These are phyloP conservation scores for Apotomis betuletana DNA, from an alignment of 2,888 invertebrate genomes.

Conservation along the genomic window DNA sequence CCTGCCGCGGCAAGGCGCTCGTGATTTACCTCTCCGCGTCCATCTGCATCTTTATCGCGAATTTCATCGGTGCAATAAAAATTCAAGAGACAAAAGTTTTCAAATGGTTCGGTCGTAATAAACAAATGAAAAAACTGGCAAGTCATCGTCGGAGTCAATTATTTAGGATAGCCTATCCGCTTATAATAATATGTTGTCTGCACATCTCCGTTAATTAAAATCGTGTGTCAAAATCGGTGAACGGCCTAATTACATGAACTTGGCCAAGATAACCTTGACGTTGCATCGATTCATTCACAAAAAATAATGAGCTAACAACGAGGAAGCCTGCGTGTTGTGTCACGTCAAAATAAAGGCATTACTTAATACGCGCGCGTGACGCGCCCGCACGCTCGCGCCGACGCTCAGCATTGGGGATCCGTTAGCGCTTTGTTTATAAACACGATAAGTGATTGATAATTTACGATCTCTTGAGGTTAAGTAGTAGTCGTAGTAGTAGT, in stretches of 20 bases:
- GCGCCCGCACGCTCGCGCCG: conserved; percentile 52
- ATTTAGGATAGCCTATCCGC: background rate
- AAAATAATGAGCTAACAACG: conserved; percentile 51
- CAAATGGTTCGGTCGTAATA: conserved; percentile 5
- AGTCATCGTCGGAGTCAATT: background rate
- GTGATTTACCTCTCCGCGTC: conserved; percentile 24
- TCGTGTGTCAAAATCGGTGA: conserved; percentile 33
- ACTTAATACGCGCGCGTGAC: conserved; percentile 59
- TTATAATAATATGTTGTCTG: conserved; percentile 16
- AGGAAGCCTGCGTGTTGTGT: conserved; percentile 60
- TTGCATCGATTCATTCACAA: conserved; percentile 52
- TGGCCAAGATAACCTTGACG: conserved; percentile 48
- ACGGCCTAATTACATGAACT: conserved; percentile 40
- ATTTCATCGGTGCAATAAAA: conserved; percentile 10
- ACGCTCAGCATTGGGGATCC: conserved; percentile 40
- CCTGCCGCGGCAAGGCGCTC: conserved; percentile 7
- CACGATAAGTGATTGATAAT: conserved; percentile 3
- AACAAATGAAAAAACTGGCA: background rate
- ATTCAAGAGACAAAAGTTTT: conserved; percentile 22
- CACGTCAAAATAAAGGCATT: conserved; percentile 62
- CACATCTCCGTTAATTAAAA: conserved; percentile 35
- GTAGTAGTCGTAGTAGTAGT: no score
- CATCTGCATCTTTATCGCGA: conserved; percentile 34
- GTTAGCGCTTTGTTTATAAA: background rate
- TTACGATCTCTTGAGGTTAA: background rate